Evolutionary conservation across 2,113 vertebrate genomes (phyloP).

Genomic region (Apteryx owenii): DNA sequence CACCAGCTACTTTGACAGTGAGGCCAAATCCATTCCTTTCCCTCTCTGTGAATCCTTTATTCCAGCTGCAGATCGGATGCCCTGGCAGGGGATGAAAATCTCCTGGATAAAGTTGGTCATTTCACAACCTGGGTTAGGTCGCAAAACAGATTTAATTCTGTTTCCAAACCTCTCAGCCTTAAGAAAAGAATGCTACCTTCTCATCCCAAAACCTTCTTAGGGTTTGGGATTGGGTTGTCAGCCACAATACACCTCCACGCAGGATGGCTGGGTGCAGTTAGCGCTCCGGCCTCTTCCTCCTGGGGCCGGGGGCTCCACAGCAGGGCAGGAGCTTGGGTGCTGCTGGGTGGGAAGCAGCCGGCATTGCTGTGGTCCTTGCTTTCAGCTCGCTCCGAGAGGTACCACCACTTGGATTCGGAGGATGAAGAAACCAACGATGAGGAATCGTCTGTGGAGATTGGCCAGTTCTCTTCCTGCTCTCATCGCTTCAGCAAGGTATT

Average conservation of each 20-base stretch:
- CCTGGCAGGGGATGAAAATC: fast-evolving
- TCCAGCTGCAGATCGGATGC: background rate
- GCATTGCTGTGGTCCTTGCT: background rate
- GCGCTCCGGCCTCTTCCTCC: too few relatives aligned
- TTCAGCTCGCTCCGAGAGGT: conserved; percentile 92
- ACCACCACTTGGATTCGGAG: conserved; percentile 92
- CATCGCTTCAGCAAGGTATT: conserved; percentile 97
- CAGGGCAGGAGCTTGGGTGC: too few relatives aligned
- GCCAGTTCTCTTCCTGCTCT: conserved; percentile 95
- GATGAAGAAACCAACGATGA: conserved; percentile 94
- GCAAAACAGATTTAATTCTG: background rate
- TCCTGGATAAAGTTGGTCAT: background rate
- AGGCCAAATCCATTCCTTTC: conserved; percentile 23
- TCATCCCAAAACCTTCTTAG: background rate
- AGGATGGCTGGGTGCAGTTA: background rate
- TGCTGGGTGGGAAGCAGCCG: background rate
- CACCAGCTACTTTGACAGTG: conserved; percentile 99
- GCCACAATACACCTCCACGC: fast-evolving
- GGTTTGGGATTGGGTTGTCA: background rate
- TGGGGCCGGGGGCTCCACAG: too few relatives aligned
- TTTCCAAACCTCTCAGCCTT: background rate
- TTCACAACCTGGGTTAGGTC: background rate
- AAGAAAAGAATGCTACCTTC: background rate
- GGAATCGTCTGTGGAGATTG: conserved; percentile 92
- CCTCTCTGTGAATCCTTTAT: background rate